Conservation (phyloP, 2,113 vertebrate genomes). For the Paraplagusia blochii region DNA sequence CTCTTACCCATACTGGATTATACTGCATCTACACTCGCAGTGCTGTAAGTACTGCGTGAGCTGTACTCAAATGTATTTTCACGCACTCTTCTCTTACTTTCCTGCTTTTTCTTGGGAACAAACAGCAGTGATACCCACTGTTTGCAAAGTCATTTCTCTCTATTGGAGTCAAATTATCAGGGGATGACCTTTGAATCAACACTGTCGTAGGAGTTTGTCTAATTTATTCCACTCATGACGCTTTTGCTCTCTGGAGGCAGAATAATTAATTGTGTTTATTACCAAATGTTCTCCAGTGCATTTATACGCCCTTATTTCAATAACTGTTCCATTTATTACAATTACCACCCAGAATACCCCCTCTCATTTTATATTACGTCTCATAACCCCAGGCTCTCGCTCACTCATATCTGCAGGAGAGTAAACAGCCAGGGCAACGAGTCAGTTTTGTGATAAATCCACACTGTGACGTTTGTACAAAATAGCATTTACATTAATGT, state of each 20-base stretch:
- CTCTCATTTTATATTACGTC: slow-evolving; percentile 24
- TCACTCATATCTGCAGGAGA: slow-evolving; percentile 27
- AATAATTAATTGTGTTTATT: slow-evolving; percentile 74
- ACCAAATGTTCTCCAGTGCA: slow-evolving; percentile 54
- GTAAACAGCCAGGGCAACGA: slow-evolving; percentile 34
- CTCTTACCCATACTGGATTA: too few species aligned
- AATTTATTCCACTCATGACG: slow-evolving; percentile 52
- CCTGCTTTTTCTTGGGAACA: neutral
- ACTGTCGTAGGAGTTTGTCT: slow-evolving; percentile 26
- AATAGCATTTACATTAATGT: too few species aligned
- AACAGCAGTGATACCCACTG: slow-evolving; percentile 6
- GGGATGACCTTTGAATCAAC: slow-evolving; percentile 37
- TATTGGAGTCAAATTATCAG: slow-evolving; percentile 40
- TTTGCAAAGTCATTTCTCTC: slow-evolving; percentile 42
- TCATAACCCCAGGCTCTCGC: slow-evolving; percentile 14
- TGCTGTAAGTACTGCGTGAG: too few species aligned
- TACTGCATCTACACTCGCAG: too few species aligned
- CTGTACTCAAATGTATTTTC: too few species aligned
- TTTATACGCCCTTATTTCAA: slow-evolving; percentile 53
- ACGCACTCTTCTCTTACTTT: too few species aligned
- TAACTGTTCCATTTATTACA: slow-evolving; percentile 46
- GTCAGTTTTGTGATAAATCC: slow-evolving; percentile 43
- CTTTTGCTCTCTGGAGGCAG: slow-evolving; percentile 49
- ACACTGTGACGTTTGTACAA: slow-evolving; percentile 30
- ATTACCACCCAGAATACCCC: slow-evolving; percentile 45